These are phyloP conservation scores for Callocephalon fimbriatum DNA, from an alignment of 2,113 vertebrate genomes.

Conservation along the genomic window DNA sequence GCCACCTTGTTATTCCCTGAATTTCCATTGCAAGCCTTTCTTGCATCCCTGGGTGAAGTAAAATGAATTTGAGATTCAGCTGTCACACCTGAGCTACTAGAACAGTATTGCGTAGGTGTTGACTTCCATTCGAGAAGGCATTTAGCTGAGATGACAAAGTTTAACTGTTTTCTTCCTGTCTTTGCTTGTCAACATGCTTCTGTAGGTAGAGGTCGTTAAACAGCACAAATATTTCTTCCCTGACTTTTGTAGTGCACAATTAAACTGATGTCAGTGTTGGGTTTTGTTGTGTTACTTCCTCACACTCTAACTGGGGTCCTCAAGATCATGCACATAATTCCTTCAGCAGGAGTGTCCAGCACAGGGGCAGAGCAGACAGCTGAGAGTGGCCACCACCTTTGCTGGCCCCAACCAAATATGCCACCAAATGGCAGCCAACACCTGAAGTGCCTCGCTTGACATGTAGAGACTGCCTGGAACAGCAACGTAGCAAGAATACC, in stretches of 20 bases:
- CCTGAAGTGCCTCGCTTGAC: neutral
- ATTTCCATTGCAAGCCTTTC: neutral
- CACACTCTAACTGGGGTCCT: neutral
- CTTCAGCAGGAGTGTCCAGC: neutral
- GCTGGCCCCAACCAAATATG: neutral
- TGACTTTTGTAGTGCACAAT: neutral
- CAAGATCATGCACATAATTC: neutral
- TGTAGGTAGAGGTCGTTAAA: neutral
- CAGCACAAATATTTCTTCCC: neutral
- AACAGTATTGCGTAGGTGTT: neutral
- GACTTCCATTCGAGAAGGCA: neutral
- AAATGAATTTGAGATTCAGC: neutral
- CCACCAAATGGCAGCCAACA: neutral
- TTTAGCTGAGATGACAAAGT: neutral
- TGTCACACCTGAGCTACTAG: neutral
- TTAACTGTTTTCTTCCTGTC: neutral
- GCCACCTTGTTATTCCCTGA: neutral
- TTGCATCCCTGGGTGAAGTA: neutral
- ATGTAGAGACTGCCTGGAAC: neutral
- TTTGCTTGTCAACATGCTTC: neutral
- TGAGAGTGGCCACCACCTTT: neutral
- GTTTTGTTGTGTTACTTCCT: neutral
- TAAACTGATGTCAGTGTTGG: neutral
- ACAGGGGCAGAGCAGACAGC: neutral
- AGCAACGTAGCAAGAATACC: neutral